Conservation (phyloP, 1,140 invertebrate genomes). For the Octopus sinensis region DNA sequence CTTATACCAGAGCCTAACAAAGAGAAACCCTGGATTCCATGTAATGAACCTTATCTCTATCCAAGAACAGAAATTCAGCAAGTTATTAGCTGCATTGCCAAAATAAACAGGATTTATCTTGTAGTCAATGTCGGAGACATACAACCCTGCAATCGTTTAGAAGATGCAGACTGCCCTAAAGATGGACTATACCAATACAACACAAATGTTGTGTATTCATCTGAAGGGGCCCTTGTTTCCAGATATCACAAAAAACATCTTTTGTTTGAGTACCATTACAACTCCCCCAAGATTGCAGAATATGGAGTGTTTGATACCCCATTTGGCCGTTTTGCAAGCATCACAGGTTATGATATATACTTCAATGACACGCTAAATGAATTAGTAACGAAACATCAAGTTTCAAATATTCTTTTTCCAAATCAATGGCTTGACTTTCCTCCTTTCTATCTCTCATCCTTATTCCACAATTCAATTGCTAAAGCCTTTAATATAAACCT, state of each 20-base stretch:
- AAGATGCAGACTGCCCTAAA: constrained; percentile 56
- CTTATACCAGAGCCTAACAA: constrained; percentile 28
- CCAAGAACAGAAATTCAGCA: constrained; percentile 12
- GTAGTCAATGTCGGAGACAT: constrained; percentile 73
- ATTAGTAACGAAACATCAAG: not conserved
- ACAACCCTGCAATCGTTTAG: constrained; percentile 58
- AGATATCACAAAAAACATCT: constrained; percentile 70
- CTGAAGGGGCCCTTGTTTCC: constrained; percentile 61
- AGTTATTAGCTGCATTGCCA: constrained; percentile 61
- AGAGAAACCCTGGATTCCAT: constrained; percentile 28
- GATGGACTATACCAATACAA: constrained; percentile 66
- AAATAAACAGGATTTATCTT: constrained; percentile 61
- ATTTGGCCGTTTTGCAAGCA: constrained; percentile 74
- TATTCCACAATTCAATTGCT: not conserved
- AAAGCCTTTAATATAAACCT: not conserved
- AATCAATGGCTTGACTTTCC: not conserved
- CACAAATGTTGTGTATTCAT: constrained; percentile 72
- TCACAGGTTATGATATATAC: constrained; percentile 69
- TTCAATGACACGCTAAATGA: not conserved
- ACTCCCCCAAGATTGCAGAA: constrained; percentile 45
- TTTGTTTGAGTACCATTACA: constrained; percentile 62
- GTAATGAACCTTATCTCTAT: constrained; percentile 12
- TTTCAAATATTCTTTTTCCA: not conserved
- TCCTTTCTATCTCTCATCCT: not conserved
- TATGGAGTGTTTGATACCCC: constrained; percentile 62